Evolutionary conservation across 2,113 vertebrate genomes (phyloP).

Genomic region (Strigops habroptila): DNA sequence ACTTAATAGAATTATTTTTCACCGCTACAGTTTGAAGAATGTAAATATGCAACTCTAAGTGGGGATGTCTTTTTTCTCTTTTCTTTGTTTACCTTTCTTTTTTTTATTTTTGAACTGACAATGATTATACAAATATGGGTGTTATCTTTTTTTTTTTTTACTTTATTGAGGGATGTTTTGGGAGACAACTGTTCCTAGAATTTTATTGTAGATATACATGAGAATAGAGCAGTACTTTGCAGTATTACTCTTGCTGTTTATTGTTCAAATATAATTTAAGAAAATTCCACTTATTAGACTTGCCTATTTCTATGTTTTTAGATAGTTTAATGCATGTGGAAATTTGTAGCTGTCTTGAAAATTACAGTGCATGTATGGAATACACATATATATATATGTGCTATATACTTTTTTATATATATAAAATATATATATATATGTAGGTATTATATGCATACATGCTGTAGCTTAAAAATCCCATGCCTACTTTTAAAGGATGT

Average conservation of each 20-base stretch:
- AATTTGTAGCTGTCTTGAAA: constrained; percentile 76
- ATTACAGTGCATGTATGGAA: constrained; percentile 73
- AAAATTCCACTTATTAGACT: constrained; percentile 82
- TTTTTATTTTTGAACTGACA: constrained; percentile 76
- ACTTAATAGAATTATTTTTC: constrained; percentile 94
- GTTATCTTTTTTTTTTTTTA: constrained; percentile 65
- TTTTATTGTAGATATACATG: constrained; percentile 92
- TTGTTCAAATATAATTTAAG: constrained; percentile 98
- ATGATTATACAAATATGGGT: constrained; percentile 77
- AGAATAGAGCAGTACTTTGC: constrained; percentile 91
- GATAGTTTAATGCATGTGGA: constrained; percentile 81
- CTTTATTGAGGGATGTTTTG: constrained; percentile 74
- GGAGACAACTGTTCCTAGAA: constrained; percentile 85
- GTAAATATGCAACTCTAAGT: constrained; percentile 92
- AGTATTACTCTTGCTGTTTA: constrained; percentile 95
- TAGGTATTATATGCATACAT: constrained; percentile 44
- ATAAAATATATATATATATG: constrained; percentile 7
- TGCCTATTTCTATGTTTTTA: constrained; percentile 89
- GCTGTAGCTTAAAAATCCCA: constrained; percentile 72
- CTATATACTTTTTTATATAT: constrained; percentile 21
- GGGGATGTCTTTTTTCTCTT: constrained; percentile 85
- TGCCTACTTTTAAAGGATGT: constrained; percentile 68
- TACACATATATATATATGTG: constrained; percentile 69
- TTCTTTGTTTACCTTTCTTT: constrained; percentile 73
- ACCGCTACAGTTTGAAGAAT: constrained; percentile 99